Base-by-base conservation (phyloP, 2,113 vertebrate genomes). In the Promerops cafer region DNA sequence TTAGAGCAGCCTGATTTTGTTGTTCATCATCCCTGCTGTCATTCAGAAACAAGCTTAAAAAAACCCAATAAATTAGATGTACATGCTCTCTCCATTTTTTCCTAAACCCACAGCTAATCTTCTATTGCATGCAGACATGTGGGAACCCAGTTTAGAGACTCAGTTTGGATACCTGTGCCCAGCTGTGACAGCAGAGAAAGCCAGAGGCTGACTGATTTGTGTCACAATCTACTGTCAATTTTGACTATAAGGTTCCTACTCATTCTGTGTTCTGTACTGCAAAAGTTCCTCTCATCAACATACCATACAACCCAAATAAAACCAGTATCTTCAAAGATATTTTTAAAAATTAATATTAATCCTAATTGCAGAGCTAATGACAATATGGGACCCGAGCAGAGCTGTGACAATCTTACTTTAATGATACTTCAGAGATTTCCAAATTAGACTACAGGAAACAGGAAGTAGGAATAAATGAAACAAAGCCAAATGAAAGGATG, bases 361-460 rank as follows among this genome's bases (percentile, higher is more conserved):
- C 44, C n/a, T 80, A 65, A 35, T 53, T 83, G 52, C 42, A 78
- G 82, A 17, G 59, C 13, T 74, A 60, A 56, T 18, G n/a, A 35
- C 89, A 81, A 40, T 54, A 13, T 35, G 61, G 39, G 57, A 74
- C 33, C 21, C n/a, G 33, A 28, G 42, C 56, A 75, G 59, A 94
- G 33, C 40, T 44, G 37, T 31, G 71, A 90, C 68, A 64, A 31
- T 31, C 20, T 75, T 64, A 53, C 61, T 94, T 93, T 95, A 91
- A 89, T 87, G 68, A 71, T 16, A 89, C 84, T 64, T 66, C 39
- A 71, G 93, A 92, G 83, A 93, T 92, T 96, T 96, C 89, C 90
- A 63, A 92, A 85, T 81, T 45, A 81, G 82, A 90, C 75, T 68
- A 52, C 56, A 93, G 94, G 94, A 96, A 96, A 70, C 83, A 91